phyloP scores from a whole-genome alignment of 92 coral and sea anemone species.

The Paragorgia papillata region DNA sequence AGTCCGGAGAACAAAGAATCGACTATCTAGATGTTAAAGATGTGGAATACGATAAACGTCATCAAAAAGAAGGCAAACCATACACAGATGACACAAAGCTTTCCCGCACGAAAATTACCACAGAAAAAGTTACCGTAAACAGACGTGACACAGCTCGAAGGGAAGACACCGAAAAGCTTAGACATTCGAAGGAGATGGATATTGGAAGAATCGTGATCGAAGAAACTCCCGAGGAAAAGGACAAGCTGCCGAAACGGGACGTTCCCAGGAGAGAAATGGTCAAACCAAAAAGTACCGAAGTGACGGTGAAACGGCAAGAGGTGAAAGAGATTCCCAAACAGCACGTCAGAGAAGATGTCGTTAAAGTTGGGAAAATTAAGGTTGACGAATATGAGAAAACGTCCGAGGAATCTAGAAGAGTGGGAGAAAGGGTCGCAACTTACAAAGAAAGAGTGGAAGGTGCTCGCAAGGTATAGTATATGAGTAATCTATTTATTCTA shows the following conservation, averaged over 20 bases:
- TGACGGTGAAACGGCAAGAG: background rate
- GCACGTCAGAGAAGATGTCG: background rate
- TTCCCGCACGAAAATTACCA: background rate
- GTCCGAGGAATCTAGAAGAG: slow-evolving; percentile 10
- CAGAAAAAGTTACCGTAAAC: background rate
- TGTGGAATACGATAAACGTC: background rate
- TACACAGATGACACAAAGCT: slow-evolving; percentile 15
- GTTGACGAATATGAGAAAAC: slow-evolving; percentile 8
- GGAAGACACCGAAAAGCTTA: background rate
- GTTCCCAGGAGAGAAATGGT: background rate
- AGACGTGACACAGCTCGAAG: background rate
- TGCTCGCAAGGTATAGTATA: slow-evolving; percentile 35
- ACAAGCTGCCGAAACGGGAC: background rate
- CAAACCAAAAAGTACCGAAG: slow-evolving; percentile 5
- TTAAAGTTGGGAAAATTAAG: slow-evolving; percentile 2
- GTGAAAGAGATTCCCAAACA: background rate
- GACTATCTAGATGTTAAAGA: background rate
- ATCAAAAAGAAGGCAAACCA: background rate
- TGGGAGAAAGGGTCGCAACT: slow-evolving; percentile 28
- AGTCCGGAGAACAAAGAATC: background rate
- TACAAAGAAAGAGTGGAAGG: slow-evolving; percentile 37
- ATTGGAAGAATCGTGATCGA: slow-evolving; percentile 32
- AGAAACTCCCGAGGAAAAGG: slow-evolving; percentile 33
- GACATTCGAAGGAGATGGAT: background rate
- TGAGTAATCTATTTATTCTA: background rate